phyloP scores from a whole-genome alignment of 2,797 vertebrate genomes.

The Liasis olivaceus region DNA sequence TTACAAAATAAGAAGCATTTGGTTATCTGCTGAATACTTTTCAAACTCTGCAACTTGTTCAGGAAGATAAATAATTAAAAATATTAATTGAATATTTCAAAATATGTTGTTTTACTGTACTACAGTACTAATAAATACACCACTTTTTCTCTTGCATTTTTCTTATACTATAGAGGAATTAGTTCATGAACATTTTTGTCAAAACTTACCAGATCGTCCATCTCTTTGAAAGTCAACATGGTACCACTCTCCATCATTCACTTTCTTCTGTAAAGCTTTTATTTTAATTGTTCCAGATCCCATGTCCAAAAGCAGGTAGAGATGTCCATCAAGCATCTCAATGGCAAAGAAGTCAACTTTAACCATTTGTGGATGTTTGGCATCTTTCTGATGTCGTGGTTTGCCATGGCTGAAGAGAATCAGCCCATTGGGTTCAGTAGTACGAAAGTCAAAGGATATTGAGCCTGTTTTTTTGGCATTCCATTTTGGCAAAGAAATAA shows the following conservation, averaged over 20 bases:
- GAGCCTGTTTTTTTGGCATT: constrained; percentile 98
- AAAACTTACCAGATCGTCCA: constrained; percentile 88
- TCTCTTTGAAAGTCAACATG: constrained; percentile 98
- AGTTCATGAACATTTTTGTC: neutral
- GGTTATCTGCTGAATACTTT: constrained; percentile 41
- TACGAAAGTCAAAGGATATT: constrained; percentile 98
- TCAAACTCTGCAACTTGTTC: constrained; percentile 34
- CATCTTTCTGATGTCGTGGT: constrained; percentile 91
- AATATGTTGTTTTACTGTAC: neutral
- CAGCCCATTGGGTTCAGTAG: constrained; percentile 95
- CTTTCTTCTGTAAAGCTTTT: constrained; percentile 93
- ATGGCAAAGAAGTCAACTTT: constrained; percentile 99
- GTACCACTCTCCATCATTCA: constrained; percentile 99
- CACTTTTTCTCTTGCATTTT: constrained; percentile 1
- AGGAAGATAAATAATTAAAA: constrained; percentile 27
- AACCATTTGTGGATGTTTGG: constrained; percentile 88
- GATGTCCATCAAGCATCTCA: constrained; percentile 96
- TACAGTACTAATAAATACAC: neutral
- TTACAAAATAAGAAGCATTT: constrained; percentile 53
- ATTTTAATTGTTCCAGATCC: constrained; percentile 98
- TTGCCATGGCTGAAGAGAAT: constrained; percentile 97
- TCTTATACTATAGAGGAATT: neutral
- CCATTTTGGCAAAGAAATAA: constrained; percentile 94
- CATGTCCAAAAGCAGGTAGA: constrained; percentile 96
- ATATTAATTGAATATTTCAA: constrained; percentile 18